These are phyloP conservation scores for Cepphus grylle DNA, from an alignment of 2,113 vertebrate genomes.

Conservation along the genomic window DNA sequence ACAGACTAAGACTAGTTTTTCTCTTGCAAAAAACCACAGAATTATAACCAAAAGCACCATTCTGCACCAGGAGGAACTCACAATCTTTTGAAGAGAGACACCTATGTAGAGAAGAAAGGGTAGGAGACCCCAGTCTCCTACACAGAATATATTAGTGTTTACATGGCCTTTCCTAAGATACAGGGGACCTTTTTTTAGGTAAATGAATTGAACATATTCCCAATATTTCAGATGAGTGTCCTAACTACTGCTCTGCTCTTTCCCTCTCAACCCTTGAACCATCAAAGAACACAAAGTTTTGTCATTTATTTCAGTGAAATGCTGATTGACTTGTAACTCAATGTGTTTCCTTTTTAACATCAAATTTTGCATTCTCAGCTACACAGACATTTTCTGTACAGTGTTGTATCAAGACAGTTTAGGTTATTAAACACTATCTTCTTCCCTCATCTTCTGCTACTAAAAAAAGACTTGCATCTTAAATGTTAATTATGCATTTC, in stretches of 20 bases:
- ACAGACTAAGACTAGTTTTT: neutral
- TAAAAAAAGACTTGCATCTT: slow-evolving; percentile 36
- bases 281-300: neutral
- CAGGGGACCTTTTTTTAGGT: neutral
- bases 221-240: neutral
- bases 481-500: slow-evolving; percentile 52
- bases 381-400: neutral
- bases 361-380: neutral
- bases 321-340: neutral
- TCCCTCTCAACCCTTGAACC: neutral
- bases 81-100: neutral
- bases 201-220: neutral
- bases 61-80: neutral
- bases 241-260: neutral
- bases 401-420: neutral
- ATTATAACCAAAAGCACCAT: neutral
- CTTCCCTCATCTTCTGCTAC: neutral
- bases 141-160: neutral
- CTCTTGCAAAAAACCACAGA: neutral
- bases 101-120: neutral
- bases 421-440: slow-evolving; percentile 6
- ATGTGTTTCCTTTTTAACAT: neutral
- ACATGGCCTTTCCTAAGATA: neutral
- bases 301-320: neutral
- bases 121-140: neutral